These are phyloP conservation scores for Xenopus tropicalis DNA, from an alignment of 2,113 vertebrate genomes.

Conservation along the genomic window UCB_Xtro_10.0 CM004448.2:41982001-41982500, in stretches of 20 bases:
- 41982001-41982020: constrained; percentile 80
- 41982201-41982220: constrained; percentile 57
- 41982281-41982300: too few species aligned
- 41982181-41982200: constrained; percentile 55
- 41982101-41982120: constrained; percentile 74
- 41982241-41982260: constrained; percentile 37
- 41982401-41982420: too few species aligned
- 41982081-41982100: constrained; percentile 73
- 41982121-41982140: constrained; percentile 48
- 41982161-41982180: too few species aligned
- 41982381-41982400: too few species aligned
- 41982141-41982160: too few species aligned
- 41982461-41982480: background rate
- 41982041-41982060: constrained; percentile 72
- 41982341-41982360: too few species aligned
- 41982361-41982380: too few species aligned
- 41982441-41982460: too few species aligned
- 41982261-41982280: too few species aligned
- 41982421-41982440: too few species aligned
- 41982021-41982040: constrained; percentile 75
- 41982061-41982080: constrained; percentile 69
- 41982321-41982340: too few species aligned
- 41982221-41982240: constrained; percentile 69
- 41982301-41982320: too few species aligned
- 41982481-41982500: background rate